These are phyloP conservation scores for Lordiphosa collinella DNA, from an alignment of 1,140 invertebrate genomes.

Conservation along the genomic window DNA sequence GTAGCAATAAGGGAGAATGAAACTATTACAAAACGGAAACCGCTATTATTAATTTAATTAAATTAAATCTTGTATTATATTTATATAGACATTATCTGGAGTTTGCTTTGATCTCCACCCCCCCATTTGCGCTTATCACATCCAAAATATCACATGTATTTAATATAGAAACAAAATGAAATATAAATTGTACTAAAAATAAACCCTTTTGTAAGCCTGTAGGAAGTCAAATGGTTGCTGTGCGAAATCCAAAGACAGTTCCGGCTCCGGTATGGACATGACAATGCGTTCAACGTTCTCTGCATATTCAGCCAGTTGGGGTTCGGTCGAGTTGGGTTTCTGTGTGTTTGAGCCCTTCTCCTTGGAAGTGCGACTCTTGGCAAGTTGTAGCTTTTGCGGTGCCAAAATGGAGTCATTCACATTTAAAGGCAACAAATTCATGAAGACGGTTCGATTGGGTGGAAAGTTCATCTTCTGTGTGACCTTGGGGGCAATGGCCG, in stretches of 20 bases:
- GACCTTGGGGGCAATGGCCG: conserved; percentile 38
- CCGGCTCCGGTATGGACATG: conserved; percentile 27
- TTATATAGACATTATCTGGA: too few relatives aligned
- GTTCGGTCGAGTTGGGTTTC: conserved; percentile 12
- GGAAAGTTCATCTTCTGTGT: conserved; percentile 52
- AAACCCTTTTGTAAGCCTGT: conserved; percentile 24
- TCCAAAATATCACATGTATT: conserved; percentile 45
- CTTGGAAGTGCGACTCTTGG: background rate
- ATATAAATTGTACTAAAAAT: conserved; percentile 33
- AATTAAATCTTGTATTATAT: too few relatives aligned
- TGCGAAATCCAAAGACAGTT: conserved; percentile 17
- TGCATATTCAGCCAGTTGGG: conserved; percentile 33
- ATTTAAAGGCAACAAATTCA: conserved; percentile 36
- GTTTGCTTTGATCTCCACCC: too few relatives aligned
- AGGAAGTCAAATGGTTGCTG: conserved; percentile 35
- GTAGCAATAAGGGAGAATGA: too few relatives aligned
- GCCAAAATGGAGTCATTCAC: conserved; percentile 49
- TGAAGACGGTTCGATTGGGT: conserved; percentile 22
- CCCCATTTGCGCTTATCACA: too few relatives aligned
- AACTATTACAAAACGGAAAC: too few relatives aligned
- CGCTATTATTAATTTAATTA: too few relatives aligned
- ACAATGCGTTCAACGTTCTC: conserved; percentile 25
- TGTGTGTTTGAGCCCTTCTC: background rate
- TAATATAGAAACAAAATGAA: conserved; percentile 29
- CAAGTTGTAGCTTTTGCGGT: background rate